Evolutionary conservation across 2,797 vertebrate genomes (phyloP).

Genomic region (Premnoplex brunnescens): DNA sequence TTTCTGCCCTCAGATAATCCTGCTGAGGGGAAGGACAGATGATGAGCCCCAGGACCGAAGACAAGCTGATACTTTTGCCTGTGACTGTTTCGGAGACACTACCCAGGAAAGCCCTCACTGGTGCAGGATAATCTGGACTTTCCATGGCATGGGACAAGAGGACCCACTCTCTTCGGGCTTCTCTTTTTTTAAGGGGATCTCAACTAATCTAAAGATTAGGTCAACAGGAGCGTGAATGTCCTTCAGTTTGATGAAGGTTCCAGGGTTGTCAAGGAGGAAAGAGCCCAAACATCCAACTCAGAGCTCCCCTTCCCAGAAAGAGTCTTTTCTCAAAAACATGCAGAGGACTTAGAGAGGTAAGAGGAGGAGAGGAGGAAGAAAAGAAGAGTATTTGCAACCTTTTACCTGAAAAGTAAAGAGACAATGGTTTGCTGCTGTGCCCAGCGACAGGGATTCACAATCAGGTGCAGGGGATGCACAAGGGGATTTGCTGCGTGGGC

Average conservation of each 20-base stretch:
- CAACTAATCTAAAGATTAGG: background rate
- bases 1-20: background rate
- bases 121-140: background rate
- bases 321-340: background rate
- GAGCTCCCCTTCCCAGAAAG: background rate
- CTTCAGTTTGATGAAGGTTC: background rate
- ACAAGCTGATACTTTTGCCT: background rate
- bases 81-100: background rate
- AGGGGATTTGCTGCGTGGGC: rapidly evolving
- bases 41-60: background rate
- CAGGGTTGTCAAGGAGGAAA: background rate
- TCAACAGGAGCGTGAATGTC: background rate
- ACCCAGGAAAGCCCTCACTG: background rate
- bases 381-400: background rate
- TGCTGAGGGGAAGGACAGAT: background rate
- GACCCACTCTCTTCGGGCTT: background rate
- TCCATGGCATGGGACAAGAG: background rate
- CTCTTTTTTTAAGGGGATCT: background rate
- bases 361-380: background rate
- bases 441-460: background rate
- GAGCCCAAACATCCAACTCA: rapidly evolving
- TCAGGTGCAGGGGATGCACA: rapidly evolving
- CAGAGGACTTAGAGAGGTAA: background rate
- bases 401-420: background rate
- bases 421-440: background rate